phyloP scores from a whole-genome alignment of 2,113 vertebrate species.

The Cyprinodon variegatus region DNA sequence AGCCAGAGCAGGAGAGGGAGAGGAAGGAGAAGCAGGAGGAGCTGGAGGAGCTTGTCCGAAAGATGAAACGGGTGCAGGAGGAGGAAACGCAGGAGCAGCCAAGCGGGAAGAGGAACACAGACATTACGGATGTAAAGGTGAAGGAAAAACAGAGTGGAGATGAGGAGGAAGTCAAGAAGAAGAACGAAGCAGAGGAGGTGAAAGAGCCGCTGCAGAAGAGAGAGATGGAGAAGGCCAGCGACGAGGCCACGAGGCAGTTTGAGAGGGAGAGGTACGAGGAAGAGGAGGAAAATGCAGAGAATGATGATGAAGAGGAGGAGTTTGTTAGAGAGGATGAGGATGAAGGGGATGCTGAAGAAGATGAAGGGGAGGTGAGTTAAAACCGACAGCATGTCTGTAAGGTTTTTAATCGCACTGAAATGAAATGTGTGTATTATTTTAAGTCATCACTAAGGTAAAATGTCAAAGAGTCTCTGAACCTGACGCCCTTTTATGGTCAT shows the following conservation, averaged over 20 bases:
- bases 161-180: slow-evolving; percentile 27
- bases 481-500: too few species aligned
- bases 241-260: slow-evolving; percentile 82
- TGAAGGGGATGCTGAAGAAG: slow-evolving; percentile 59
- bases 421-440: too few species aligned
- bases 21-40: slow-evolving; percentile 69
- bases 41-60: slow-evolving; percentile 70
- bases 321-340: slow-evolving; percentile 65
- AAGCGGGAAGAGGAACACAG: slow-evolving; percentile 16
- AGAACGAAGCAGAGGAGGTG: slow-evolving; percentile 26
- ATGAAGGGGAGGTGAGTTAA: slow-evolving; percentile 70
- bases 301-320: slow-evolving; percentile 60
- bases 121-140: neutral
- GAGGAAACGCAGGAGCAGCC: slow-evolving; percentile 54
- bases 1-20: slow-evolving; percentile 59
- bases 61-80: slow-evolving; percentile 68
- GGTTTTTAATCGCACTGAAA: too few species aligned
- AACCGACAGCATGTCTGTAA: neutral
- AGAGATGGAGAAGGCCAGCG: slow-evolving; percentile 83
- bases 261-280: slow-evolving; percentile 70
- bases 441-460: too few species aligned
- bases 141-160: slow-evolving; percentile 23
- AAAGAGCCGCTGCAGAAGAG: slow-evolving; percentile 76
- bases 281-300: slow-evolving; percentile 52
- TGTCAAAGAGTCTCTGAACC: too few species aligned